Evolutionary conservation across 2,113 vertebrate species (phyloP).

Genomic region (Myiagra hebetior): DNA sequence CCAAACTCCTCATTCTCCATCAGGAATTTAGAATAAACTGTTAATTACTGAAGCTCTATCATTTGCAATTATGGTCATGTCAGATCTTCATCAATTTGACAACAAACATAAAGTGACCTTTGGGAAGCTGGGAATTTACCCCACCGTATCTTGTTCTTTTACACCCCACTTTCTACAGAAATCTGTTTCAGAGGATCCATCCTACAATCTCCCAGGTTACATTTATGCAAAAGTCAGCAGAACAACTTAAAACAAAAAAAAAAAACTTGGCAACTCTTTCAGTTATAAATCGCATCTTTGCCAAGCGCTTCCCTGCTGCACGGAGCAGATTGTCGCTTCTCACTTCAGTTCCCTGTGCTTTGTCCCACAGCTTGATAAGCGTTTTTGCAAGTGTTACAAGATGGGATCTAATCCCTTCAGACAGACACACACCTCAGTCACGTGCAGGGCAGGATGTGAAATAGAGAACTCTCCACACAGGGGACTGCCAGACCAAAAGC

Average conservation of each 20-base stretch:
- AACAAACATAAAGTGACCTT: fast-evolving
- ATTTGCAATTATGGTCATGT: neutral
- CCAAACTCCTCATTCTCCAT: neutral
- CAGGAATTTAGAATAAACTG: neutral
- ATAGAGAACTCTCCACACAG: neutral
- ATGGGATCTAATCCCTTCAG: neutral
- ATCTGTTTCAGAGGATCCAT: neutral
- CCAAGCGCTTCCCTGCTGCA: constrained; percentile 38
- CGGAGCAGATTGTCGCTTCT: constrained; percentile 33
- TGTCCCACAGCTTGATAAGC: neutral
- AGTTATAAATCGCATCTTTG: constrained; percentile 2
- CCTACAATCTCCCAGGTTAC: neutral
- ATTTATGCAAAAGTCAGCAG: constrained; percentile 14
- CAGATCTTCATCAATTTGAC: neutral
- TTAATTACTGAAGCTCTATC: neutral
- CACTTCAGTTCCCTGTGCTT: constrained; percentile 2
- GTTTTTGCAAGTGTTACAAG: neutral
- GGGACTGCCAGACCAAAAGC: neutral
- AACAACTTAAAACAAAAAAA: neutral
- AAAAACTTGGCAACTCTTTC: neutral
- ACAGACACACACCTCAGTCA: neutral
- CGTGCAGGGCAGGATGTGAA: neutral
- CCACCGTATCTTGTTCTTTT: neutral
- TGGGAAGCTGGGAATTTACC: neutral
- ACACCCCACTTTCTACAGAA: neutral